Percentiles rank a stretch among this genome's conserved stretches.
These are phyloP conservation scores for Steinernema carpocapsae DNA, from an alignment of 2,888 invertebrate species.

Conservation along the genomic window DNA sequence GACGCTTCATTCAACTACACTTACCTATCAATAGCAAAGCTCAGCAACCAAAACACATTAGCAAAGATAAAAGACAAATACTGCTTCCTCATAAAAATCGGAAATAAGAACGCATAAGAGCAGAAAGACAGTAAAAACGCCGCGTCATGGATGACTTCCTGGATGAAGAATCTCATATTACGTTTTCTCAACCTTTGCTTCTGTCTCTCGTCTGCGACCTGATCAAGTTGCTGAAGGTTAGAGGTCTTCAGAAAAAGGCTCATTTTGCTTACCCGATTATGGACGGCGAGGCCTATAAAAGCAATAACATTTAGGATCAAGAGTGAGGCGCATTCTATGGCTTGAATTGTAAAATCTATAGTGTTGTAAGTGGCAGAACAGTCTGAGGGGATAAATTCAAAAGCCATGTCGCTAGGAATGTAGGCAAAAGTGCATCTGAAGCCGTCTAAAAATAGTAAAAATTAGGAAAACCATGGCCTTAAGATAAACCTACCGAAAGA, in stretches of 20 bases:
- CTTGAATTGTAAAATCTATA: neutral
- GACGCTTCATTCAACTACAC: no score
- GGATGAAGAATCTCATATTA: slow-evolving; percentile 13
- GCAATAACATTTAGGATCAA: neutral
- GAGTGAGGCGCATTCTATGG: neutral
- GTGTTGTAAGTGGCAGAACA: neutral
- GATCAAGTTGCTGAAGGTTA: neutral
- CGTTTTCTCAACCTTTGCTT: neutral
- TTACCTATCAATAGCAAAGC: slow-evolving; percentile 12
- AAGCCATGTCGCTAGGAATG: slow-evolving; percentile 4
- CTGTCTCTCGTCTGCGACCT: neutral
- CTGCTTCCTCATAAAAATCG: slow-evolving; percentile 3
- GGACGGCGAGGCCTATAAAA: neutral
- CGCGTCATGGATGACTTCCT: slow-evolving; percentile 20
- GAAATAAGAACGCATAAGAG: slow-evolving; percentile 7
- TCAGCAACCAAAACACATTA: neutral
- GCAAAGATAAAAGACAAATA: neutral
- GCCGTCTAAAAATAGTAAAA: neutral
- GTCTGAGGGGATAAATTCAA: neutral
- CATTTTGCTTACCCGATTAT: neutral
- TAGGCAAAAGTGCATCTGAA: neutral
- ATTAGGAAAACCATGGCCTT: neutral
- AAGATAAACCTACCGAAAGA: slow-evolving; percentile 2
- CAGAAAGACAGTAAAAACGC: slow-evolving; percentile 12
- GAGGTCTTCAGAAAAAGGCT: neutral